Base-by-base conservation (phyloP, 64 coral and sea anemone genomes). In the Pocillopora verrucosa region DNA sequence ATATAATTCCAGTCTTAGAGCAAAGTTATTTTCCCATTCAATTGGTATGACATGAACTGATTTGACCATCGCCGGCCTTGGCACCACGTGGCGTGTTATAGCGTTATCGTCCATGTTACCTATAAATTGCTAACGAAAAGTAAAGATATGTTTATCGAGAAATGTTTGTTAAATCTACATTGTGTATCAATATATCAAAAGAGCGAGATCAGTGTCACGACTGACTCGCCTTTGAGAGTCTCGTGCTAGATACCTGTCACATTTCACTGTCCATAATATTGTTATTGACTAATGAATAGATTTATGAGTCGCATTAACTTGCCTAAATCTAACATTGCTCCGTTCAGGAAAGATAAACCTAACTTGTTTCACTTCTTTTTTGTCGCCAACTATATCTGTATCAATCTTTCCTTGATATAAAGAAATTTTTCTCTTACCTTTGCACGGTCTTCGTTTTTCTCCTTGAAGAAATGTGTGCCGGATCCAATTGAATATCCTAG, bases 1-100 rank as follows among this genome's bases (percentile, higher is more conserved):
- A 36, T 92, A 92, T 22, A 92, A 82, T 56, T 92, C 90, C 26
- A 92, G 64, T 38, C 90, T 59, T 7, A 92, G 69, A 12, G 90
- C 90, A 79, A 92, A 92, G 90, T 92, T 92, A 0, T 56, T 87
- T 2, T 87, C 60, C 82, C 83, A 92, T 0, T 56, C 12, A 41
- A 30, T 92, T 10, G 90, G 90, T 36, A 92, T 87, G 17, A 92
- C 60, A 56, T 45, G 34, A 17, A 92, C 59, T 17, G 24, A 37
- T 13, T 1, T 92, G 10, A 92, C 59, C 37, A 56, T 86, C n/a
- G 57, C 90, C 0, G 90, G 90, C 13, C 61, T 60, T 16, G 90
- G 83, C 0, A 92, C 77, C 37, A 73, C 17, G 19, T 92, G 61
- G 45, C 51, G 83, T 20, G 87, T 83, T 26, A 92, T 74, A 16